Conservation (phyloP, 2,888 invertebrate species). For the Choreutis nemorana region DNA sequence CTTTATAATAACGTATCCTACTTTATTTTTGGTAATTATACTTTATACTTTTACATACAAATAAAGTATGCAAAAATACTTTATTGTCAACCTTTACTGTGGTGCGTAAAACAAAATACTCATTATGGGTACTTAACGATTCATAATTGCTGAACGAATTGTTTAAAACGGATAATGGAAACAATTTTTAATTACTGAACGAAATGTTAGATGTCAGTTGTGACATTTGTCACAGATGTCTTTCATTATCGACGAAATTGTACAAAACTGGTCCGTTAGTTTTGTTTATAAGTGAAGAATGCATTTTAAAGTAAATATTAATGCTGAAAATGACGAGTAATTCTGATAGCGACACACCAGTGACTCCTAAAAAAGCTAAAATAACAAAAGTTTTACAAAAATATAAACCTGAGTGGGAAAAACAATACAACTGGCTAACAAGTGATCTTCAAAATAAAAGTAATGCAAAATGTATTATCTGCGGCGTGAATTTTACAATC, state of each 20-base stretch:
- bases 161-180: no score
- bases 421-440: constrained; percentile 7
- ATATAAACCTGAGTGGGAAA: constrained; percentile 7
- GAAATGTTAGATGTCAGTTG: constrained; percentile 7
- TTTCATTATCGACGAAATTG: constrained; percentile 5
- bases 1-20: no score
- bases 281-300: constrained; percentile 1
- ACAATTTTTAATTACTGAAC: constrained; percentile 7
- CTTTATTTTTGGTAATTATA: no score
- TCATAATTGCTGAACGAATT: no score
- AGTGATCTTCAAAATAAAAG: constrained; percentile 5
- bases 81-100: no score
- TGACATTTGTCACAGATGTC: constrained; percentile 6
- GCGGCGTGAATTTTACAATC: constrained; percentile 2
- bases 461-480: constrained; percentile 4
- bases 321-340: constrained; percentile 4
- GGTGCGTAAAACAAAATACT: no score
- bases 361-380: constrained; percentile 5
- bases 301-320: constrained; percentile 4
- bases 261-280: constrained; percentile 6
- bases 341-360: constrained; percentile 4
- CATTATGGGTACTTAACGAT: no score
- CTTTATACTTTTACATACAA: no score
- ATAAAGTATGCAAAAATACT: no score
- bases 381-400: constrained; percentile 5